These are phyloP conservation scores for Acutogordius australiensis DNA, from an alignment of 2,888 invertebrate species.

Conservation along the genomic window DNA sequence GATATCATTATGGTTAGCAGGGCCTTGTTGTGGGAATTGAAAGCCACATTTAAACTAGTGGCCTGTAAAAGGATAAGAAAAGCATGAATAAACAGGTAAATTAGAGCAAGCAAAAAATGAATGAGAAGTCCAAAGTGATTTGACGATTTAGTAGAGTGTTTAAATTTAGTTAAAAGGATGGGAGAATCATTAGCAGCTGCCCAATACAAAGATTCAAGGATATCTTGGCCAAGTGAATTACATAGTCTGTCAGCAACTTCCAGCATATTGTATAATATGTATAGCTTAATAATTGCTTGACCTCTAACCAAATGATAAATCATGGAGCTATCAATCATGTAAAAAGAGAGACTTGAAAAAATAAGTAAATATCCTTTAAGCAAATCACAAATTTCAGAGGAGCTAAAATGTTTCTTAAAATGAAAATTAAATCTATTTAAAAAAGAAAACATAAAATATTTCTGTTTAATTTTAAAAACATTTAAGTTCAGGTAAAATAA, in stretches of 20 bases:
- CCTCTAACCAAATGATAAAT: conserved; percentile 64
- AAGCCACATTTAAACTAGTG: conserved; percentile 86
- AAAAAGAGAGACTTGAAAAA: neutral
- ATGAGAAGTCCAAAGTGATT: conserved; percentile 35
- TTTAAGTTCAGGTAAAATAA: neutral
- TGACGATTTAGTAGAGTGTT: conserved; percentile 31
- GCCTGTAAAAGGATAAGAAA: conserved; percentile 69
- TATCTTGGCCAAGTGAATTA: conserved; percentile 48
- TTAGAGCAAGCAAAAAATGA: conserved; percentile 60
- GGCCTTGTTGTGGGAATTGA: conserved; percentile 91
- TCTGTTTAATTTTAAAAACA: too few species aligned
- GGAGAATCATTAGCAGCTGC: conserved; percentile 43
- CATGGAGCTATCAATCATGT: conserved; percentile 73
- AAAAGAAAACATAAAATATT: too few species aligned
- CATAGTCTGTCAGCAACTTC: conserved; percentile 51
- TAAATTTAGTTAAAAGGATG: conserved; percentile 35
- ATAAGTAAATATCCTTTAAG: conserved; percentile 4
- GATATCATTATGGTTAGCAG: conserved; percentile 96
- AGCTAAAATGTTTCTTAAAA: neutral
- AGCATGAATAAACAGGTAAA: conserved; percentile 66
- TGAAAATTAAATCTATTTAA: neutral
- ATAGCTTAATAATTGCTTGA: conserved; percentile 90
- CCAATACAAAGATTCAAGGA: conserved; percentile 87
- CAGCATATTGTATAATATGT: conserved; percentile 96
- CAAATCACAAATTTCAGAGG: neutral